Conservation (phyloP, 1,140 invertebrate genomes). For the Drosophila jambulina region DNA sequence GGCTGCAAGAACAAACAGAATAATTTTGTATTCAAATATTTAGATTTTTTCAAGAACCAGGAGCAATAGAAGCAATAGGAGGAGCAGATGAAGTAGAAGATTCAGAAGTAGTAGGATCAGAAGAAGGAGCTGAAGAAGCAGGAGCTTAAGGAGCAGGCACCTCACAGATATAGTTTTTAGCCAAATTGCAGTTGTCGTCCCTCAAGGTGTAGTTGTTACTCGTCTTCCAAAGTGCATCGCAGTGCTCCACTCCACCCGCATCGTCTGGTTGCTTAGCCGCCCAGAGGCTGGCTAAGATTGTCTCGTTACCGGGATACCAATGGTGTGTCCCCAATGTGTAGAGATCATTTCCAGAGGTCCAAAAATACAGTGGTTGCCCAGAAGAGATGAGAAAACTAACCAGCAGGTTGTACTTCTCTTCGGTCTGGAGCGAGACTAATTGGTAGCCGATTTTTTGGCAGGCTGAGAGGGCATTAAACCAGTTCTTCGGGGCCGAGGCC, state of each 20-base stretch:
- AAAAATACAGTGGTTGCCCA: background rate
- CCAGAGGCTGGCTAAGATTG: background rate
- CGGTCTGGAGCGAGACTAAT: background rate
- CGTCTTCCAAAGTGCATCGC: background rate
- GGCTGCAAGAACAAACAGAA: background rate
- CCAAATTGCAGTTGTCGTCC: background rate
- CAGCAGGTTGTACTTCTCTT: background rate
- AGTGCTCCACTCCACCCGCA: background rate
- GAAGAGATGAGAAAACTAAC: background rate
- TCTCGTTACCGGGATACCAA: background rate
- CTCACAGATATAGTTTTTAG: conserved; percentile 2
- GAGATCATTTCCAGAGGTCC: conserved; percentile 4
- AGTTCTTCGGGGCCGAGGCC: background rate
- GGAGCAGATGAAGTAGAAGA: too few species aligned
- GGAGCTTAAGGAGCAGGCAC: background rate
- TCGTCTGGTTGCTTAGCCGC: background rate
- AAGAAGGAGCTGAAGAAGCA: background rate
- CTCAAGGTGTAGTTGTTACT: background rate
- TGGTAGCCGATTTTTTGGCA: background rate
- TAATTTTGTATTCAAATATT: background rate
- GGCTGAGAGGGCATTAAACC: conserved; percentile 1
- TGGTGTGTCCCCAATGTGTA: background rate
- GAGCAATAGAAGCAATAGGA: background rate
- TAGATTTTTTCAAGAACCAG: background rate
- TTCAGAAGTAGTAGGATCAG: background rate